Evolutionary conservation across 2,888 invertebrate genomes (phyloP), one percentile per base, ranked within the genome.

Genomic region (Opisthograptis luteolata): DNA sequence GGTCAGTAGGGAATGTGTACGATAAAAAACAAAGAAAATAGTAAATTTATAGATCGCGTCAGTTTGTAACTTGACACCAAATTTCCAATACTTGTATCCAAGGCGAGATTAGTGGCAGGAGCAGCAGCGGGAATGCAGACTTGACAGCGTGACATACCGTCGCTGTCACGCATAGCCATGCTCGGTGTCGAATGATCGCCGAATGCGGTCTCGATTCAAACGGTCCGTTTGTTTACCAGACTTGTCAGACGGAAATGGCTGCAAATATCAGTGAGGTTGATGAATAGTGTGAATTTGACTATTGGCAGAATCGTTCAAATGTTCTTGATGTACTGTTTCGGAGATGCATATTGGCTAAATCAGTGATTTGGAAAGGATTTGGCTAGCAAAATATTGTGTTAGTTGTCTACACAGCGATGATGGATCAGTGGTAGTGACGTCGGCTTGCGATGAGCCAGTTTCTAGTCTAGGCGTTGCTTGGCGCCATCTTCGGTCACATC

Each of bases 61-160:
- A n/a, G n/a, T n/a, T n/a, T n/a, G n/a, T n/a, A n/a, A n/a, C n/a
- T n/a, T n/a, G n/a, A n/a, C n/a, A n/a, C n/a, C n/a, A n/a, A n/a
- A n/a, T n/a, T n/a, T n/a, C n/a, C n/a, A n/a, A n/a, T n/a, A n/a
- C n/a, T n/a, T n/a, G n/a, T n/a, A n/a, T n/a, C n/a, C n/a, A n/a
- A n/a, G n/a, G n/a, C n/a, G n/a, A n/a, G n/a, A n/a, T n/a, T n/a
- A n/a, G n/a, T n/a, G n/a, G 49, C 30, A 25, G 14, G 12, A 44
- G 30, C 31, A 44, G 31, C 31, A 12, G 12, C n/a, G 24, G 44
- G 27, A 49, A 62, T 53, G 56, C 58, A 60, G 55, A 60, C 55
- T 58, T 51, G 66, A 56, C 62, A 60, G 57, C 20, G 48, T 66
- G 66, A 64, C 62, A 69, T 68, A 69, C 64, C 60, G 64, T 60